phyloP scores from a whole-genome alignment of 2,888 invertebrate species.

The Polia nebulosa region DNA sequence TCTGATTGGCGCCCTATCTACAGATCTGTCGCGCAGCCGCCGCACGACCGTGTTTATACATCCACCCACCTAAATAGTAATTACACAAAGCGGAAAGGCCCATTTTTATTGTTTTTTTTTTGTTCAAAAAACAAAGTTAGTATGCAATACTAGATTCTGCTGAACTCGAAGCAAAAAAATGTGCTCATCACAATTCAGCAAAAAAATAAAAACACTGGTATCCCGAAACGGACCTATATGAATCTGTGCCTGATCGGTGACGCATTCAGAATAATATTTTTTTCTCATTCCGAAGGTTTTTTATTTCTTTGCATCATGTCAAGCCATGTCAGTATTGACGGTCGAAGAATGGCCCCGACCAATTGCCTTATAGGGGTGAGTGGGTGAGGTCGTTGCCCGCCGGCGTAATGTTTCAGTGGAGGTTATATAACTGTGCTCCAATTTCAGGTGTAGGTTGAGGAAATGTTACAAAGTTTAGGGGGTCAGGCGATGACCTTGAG shows the following conservation, averaged over 20 bases:
- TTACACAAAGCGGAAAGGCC: conserved; percentile 34
- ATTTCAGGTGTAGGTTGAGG: conserved; percentile 78
- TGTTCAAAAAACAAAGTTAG: not conserved
- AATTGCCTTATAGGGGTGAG: conserved; percentile 58
- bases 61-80: conserved; percentile 47
- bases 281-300: conserved; percentile 65
- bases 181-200: conserved; percentile 43
- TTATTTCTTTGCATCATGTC: conserved; percentile 61
- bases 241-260: conserved; percentile 73
- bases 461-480: conserved; percentile 83
- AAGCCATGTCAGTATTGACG: conserved; percentile 58
- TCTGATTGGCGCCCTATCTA: conserved; percentile 90
- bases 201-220: conserved; percentile 58
- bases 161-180: not conserved
- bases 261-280: conserved; percentile 69
- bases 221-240: conserved; percentile 61
- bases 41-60: conserved; percentile 54
- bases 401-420: conserved; percentile 44
- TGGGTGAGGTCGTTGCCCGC: conserved; percentile 53
- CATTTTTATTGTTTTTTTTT: conserved; percentile 25
- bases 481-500: conserved; percentile 89
- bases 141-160: not conserved
- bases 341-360: conserved; percentile 56
- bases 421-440: conserved; percentile 67
- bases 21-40: conserved; percentile 83